A percentile compares a stretch with the other conserved stretches of the same genome.
Conservation (phyloP, 2,113 vertebrate species). For the Protobothrops mucrosquamatus region DNA sequence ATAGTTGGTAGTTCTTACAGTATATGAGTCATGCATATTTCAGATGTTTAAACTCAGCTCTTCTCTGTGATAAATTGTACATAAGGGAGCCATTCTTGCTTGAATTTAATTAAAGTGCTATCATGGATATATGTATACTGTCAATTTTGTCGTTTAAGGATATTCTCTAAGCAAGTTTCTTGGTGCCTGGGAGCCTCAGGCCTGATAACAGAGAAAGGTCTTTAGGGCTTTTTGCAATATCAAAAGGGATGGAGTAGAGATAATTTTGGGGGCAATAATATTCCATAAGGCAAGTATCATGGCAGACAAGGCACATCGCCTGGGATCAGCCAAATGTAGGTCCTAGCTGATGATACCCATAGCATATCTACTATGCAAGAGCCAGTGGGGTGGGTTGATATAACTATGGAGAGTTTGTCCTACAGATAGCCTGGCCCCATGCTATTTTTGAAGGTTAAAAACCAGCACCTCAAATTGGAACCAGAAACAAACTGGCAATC, state of each 20-base stretch:
- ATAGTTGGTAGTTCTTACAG: not conserved
- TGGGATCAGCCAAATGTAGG: not conserved
- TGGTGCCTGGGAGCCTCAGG: not conserved
- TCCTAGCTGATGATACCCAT: no score
- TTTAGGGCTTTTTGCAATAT: not conserved
- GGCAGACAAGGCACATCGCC: not conserved
- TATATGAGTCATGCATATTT: not conserved
- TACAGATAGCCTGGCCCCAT: no score
- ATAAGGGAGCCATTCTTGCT: not conserved
- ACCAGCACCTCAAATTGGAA: no score
- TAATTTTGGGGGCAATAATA: not conserved
- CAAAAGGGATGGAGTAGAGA: not conserved
- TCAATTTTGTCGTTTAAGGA: not conserved
- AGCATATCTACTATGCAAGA: no score
- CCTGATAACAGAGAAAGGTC: not conserved
- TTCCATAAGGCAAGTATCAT: not conserved
- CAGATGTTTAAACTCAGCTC: not conserved
- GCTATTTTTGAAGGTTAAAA: no score
- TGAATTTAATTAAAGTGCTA: not conserved
- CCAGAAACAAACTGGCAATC: no score
- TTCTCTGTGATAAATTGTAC: not conserved
- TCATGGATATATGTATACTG: not conserved
- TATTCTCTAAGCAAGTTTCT: not conserved
- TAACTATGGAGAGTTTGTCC: no score
- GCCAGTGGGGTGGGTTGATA: no score